Base-by-base conservation (phyloP, 2,888 invertebrate species). In the Rutpela maculata region DNA sequence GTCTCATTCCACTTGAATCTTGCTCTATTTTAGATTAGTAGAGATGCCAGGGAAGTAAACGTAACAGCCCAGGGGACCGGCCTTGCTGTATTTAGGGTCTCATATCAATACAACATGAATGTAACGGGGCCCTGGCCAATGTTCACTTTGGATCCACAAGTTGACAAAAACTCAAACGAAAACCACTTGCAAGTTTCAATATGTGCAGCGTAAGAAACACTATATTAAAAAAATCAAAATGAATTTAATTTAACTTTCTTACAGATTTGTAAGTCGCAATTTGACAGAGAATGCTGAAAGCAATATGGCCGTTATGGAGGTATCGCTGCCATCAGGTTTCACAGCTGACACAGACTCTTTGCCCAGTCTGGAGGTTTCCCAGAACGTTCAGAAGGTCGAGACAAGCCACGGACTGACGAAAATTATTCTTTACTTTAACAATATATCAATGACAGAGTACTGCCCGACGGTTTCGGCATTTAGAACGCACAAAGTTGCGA, bases 271-370 rank as follows among this genome's bases (percentile, higher is more conserved):
- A 91, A 73, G 92, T 89, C 83, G 86, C 71, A 88, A 89, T 90
- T 82, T 90, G 78, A 92, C 92, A 50, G 93, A 93, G 84, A 92
- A 93, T 68, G 94, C 95, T 18, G 92, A 93, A 81, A 96, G 96
- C 78, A 98, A 98, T 82, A 95, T 98, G 94, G 96, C 97, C 12
- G 95, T 98, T 0, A 95, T 98, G 92, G 97, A 97, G 86, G 95
- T 98, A 0, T 94, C 94, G 78, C 91, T 98, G 76, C 97, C 98
- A 0, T 97, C 97, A 0, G 98, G 98, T n/a, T 98, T 95, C 88
- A 93, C 95, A 0, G 95, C 96, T 0, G 96, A 97, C 84, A 90
- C 93, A 81, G 94, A 94, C 84, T 95, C 94, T 0, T 90, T 97
- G 38, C 95, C 94, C 5, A 92, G 91, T 83, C 86, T 92, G 70